phyloP scores from a whole-genome alignment of 2,113 vertebrate species.

The Trematocara marginatum region DNA sequence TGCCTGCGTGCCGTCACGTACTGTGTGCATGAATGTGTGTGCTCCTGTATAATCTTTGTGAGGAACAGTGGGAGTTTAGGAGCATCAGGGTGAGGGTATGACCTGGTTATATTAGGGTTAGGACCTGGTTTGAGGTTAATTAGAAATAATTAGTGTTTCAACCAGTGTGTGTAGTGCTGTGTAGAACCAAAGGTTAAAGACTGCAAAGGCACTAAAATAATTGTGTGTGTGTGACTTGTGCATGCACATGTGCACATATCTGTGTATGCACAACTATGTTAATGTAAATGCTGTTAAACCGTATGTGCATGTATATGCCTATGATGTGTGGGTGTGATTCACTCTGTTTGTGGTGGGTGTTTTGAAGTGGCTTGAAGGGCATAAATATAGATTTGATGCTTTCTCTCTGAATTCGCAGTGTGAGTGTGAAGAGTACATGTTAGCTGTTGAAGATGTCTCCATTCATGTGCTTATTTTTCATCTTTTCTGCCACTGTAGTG shows the following conservation, averaged over 20 bases:
- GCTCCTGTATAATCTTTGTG: neutral
- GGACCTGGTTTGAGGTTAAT: conserved; percentile 11
- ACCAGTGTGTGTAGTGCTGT: neutral
- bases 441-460: neutral
- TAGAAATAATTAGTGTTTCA: neutral
- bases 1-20: neutral
- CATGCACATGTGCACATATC: neutral
- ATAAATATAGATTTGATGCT: conserved; percentile 22
- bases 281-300: neutral
- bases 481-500: neutral
- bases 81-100: neutral
- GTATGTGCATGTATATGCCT: neutral
- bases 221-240: neutral
- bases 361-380: conserved; percentile 28
- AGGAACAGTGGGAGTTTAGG: neutral
- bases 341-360: conserved; percentile 40
- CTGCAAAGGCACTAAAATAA: neutral
- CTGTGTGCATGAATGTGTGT: neutral
- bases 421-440: neutral
- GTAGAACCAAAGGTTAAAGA: neutral
- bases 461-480: neutral
- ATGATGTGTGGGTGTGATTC: conserved; percentile 43
- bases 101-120: neutral
- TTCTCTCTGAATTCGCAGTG: neutral
- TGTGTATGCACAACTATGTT: neutral